Evolutionary conservation across 30 jellyfish, hydroid and myxozoan genomes (phyloP), one percentile per base, ranked within the genome.

Genomic region (Aurelia sp.): DNA sequence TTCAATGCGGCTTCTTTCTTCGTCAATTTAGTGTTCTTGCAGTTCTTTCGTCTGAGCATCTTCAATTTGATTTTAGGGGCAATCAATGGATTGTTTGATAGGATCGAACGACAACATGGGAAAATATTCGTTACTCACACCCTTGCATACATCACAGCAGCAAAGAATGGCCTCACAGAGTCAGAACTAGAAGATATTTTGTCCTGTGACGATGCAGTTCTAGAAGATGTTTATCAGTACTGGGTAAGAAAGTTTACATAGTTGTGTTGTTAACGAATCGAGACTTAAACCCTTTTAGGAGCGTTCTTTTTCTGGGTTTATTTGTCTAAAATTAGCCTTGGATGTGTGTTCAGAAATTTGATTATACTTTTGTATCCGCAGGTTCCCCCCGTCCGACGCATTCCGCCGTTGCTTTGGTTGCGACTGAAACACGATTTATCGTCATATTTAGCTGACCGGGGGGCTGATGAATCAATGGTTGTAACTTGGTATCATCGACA

Each of bases 321-420:
- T 37, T 37, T 37, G 50, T 37, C 11, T 3, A 3, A 37, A 37
- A 44, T 44, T 13, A 44, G 55, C 55, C 16, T 44, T 44, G 55
- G 0, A 0, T 44, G 55, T 44, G 9, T 44, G 7, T 4, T 44
- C 55, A 44, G 55, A 44, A 44, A 44, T 3, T 44, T 10, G 15
- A 44, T 41, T 11, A 11, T 44, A 44, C 55, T 44, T 44, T 62
- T 61, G 19, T 58, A 21, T 52, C 17, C 33, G 55, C 84, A 84
- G 93, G 93, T 79, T 4, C 97, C 97, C 4, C 97, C 97, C 51
- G 86, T 91, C 35, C 92, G 96, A 13, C 91, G 97, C 31, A 85
- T 91, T 31, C 96, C 97, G 53, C 90, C 97, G 33, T 74, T 91
- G 30, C 91, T 85, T 21, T 91, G 97, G 97, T 57, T 91, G 9